Conservation (phyloP, 2,797 vertebrate genomes). For the Acestrorhynchus altus region DNA sequence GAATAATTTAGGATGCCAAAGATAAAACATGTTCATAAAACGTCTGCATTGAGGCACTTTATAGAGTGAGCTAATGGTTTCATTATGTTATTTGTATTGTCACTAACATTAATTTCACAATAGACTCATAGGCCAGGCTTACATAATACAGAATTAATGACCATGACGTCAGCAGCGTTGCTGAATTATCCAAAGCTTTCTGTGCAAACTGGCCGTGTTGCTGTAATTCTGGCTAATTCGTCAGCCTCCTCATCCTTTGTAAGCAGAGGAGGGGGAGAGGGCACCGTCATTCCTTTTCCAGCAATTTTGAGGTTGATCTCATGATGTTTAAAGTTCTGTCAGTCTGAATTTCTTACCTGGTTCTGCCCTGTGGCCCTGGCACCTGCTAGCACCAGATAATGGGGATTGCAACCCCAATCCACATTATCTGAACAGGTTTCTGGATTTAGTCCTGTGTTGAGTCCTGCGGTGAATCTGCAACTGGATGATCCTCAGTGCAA, state of each 20-base stretch:
- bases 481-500: no score
- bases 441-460: no score
- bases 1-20: conserved; percentile 49
- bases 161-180: conserved; percentile 28
- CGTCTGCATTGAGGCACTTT: conserved; percentile 4
- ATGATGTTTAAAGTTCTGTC: no score
- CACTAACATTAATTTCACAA: conserved; percentile 32
- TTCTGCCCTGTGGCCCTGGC: no score
- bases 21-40: conserved; percentile 26
- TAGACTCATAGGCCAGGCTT: conserved; percentile 26
- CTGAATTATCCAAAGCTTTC: conserved; percentile 43
- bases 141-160: conserved; percentile 45
- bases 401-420: no score
- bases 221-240: conserved; percentile 37
- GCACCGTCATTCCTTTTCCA: not conserved
- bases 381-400: no score
- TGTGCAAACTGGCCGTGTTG: conserved; percentile 31
- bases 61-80: conserved; percentile 7
- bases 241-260: not conserved
- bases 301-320: no score
- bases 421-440: no score
- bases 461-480: no score
- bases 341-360: no score
- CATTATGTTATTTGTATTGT: conserved; percentile 32
- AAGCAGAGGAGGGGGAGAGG: not conserved